phyloP scores from a whole-genome alignment of 2,113 vertebrate species.

The Phaethon lepturus region DNA sequence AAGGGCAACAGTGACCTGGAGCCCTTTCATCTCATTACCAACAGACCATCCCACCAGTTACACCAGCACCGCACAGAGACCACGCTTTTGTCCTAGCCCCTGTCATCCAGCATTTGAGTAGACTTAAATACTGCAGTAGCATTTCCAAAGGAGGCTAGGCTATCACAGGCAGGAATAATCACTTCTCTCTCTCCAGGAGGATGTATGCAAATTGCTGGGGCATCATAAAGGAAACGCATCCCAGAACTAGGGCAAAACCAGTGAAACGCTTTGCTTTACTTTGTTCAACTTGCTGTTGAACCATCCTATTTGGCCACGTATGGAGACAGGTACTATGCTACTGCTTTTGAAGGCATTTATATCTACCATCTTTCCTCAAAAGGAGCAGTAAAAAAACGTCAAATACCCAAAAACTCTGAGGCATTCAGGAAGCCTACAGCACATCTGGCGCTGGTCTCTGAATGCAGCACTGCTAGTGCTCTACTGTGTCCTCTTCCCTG shows the following conservation, averaged over 20 bases:
- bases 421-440: neutral
- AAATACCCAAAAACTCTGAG: neutral
- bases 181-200: neutral
- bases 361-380: neutral
- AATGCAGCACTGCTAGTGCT: neutral
- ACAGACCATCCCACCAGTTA: neutral
- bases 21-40: neutral
- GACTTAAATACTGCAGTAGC: neutral
- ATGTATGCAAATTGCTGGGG: neutral
- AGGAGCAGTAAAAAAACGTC: neutral
- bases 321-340: neutral
- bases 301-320: neutral
- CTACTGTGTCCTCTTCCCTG: neutral
- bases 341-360: neutral
- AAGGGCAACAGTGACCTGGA: neutral
- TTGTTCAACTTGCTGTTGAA: neutral
- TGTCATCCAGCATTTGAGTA: neutral
- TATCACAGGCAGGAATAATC: neutral
- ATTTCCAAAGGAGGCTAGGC: neutral
- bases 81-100: neutral
- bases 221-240: neutral
- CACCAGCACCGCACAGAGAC: neutral
- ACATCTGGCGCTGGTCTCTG: neutral
- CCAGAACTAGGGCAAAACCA: neutral
- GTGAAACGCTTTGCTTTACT: neutral